These are phyloP conservation scores for Pleuronectes platessa DNA, from an alignment of 2,113 vertebrate species.

Conservation along the genomic window DNA sequence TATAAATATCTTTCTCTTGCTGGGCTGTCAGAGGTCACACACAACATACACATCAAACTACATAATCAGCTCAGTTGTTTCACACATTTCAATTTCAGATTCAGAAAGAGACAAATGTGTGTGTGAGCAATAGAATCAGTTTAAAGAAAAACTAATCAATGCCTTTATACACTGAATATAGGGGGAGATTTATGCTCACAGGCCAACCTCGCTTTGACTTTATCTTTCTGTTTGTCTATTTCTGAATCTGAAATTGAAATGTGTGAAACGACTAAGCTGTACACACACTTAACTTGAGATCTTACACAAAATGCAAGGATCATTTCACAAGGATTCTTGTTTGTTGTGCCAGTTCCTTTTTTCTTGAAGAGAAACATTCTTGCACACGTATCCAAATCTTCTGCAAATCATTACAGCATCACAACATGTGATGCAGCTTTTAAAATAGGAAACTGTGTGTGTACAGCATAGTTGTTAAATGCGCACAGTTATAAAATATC, in stretches of 20 bases:
- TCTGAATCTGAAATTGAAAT: no score
- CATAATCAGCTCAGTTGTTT: constrained; percentile 20
- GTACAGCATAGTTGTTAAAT: no score
- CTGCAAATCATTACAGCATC: neutral
- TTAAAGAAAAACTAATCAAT: no score
- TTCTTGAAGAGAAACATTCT: neutral
- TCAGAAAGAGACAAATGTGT: neutral
- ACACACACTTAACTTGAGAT: neutral
- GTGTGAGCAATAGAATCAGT: no score
- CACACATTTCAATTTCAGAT: constrained; percentile 28
- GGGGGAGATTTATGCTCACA: neutral
- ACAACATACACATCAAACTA: neutral
- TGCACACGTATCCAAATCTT: neutral
- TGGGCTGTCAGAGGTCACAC: constrained; percentile 4
- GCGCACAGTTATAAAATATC: no score
- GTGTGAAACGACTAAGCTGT: no score
- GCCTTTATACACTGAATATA: no score
- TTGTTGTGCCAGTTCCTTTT: neutral
- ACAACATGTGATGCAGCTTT: neutral
- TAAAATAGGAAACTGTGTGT: neutral
- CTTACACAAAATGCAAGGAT: neutral
- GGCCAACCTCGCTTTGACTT: no score
- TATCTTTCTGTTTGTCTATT: no score
- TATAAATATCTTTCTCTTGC: constrained; percentile 42
- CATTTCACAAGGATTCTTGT: no score